A percentile compares a stretch with the other conserved stretches of the same genome.
phyloP scores from a whole-genome alignment of 2,888 invertebrate genomes.

The Ectemnius cavifrons region DNA sequence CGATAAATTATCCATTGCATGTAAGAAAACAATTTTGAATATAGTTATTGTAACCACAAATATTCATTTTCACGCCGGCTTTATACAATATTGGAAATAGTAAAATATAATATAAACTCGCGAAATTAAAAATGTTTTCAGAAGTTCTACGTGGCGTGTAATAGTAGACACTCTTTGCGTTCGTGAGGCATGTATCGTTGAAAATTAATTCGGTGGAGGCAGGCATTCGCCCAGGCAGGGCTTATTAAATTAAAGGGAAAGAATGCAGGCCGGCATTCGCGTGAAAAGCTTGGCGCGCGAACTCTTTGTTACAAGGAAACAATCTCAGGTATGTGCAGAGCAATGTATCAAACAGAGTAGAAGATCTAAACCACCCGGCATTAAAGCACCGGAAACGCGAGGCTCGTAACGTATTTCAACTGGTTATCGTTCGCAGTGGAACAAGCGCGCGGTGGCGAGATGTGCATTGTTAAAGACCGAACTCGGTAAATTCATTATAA shows the following conservation, averaged over 20 bases:
- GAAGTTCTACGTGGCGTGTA: too few species aligned
- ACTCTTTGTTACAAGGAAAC: constrained; percentile 36
- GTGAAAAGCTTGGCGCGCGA: constrained; percentile 38
- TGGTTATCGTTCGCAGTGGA: constrained; percentile 59
- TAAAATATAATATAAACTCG: too few species aligned
- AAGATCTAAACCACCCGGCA: constrained; percentile 55
- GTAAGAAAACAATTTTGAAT: too few species aligned
- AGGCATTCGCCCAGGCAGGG: too few species aligned
- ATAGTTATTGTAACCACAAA: too few species aligned
- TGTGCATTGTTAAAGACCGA: constrained; percentile 61
- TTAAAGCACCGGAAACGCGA: constrained; percentile 51
- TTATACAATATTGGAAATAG: too few species aligned
- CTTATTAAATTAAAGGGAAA: constrained; percentile 26
- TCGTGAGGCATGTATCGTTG: too few species aligned
- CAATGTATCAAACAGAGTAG: constrained; percentile 62
- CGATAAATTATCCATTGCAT: too few species aligned
- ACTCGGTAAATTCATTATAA: constrained; percentile 61
- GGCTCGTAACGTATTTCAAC: constrained; percentile 61
- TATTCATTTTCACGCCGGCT: too few species aligned
- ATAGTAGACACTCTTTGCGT: too few species aligned
- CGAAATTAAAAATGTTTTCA: too few species aligned
- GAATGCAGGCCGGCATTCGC: background rate
- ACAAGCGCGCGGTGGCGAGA: constrained; percentile 55
- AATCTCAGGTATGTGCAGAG: constrained; percentile 45
- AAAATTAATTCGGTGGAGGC: too few species aligned